A percentile compares a stretch with the other conserved stretches of the same genome.
Conservation (phyloP, 1,140 invertebrate genomes). For the Watersipora subatra region DNA sequence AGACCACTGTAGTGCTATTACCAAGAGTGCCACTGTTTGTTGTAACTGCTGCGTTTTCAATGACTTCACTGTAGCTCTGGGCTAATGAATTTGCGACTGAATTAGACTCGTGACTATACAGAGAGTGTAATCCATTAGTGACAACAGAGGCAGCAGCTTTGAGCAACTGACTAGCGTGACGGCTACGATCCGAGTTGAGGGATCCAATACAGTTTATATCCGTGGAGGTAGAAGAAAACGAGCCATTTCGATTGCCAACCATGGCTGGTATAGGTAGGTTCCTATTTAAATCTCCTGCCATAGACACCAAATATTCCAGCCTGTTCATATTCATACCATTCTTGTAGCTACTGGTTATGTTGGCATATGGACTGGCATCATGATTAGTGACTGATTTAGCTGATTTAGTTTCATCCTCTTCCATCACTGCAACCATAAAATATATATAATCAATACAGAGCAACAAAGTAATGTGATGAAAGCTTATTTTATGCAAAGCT, state of each 20-base stretch:
- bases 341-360: too few relatives aligned
- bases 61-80: too few relatives aligned
- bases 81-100: too few relatives aligned
- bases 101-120: too few relatives aligned
- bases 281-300: not conserved
- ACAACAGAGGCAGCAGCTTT: not conserved
- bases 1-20: not conserved
- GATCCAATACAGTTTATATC: too few relatives aligned
- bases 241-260: not conserved
- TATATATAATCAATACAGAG: not conserved
- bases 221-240: too few relatives aligned
- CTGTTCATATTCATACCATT: too few relatives aligned
- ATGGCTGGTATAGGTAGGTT: not conserved
- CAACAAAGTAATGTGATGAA: constrained; percentile 2
- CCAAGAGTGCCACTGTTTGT: not conserved
- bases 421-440: not conserved
- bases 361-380: too few relatives aligned
- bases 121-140: not conserved
- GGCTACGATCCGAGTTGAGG: too few relatives aligned
- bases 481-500: too few relatives aligned
- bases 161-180: not conserved
- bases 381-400: too few relatives aligned
- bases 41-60: too few relatives aligned
- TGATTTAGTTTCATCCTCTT: not conserved
- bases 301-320: not conserved